Conservation (phyloP, 1,140 invertebrate genomes). For the Hormaphis cornu region DNA sequence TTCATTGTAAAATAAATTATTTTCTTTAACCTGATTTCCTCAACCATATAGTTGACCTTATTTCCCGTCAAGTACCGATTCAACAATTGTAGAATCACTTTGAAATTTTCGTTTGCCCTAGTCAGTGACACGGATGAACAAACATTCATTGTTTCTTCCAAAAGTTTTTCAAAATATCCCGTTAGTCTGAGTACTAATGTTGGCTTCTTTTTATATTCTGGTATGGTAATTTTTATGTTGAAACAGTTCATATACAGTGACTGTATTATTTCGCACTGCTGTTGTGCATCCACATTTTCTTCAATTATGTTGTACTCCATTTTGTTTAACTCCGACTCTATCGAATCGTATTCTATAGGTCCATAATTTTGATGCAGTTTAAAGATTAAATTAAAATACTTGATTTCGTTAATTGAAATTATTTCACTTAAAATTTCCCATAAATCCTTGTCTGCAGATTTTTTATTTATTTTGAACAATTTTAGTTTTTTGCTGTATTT, state of each 20-base stretch:
- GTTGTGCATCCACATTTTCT: too few relatives aligned
- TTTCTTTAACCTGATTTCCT: neutral
- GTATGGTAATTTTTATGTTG: too few relatives aligned
- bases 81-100: neutral
- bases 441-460: neutral
- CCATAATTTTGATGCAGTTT: neutral
- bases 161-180: too few relatives aligned
- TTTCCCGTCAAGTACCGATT: neutral
- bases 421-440: neutral
- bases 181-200: too few relatives aligned
- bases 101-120: too few relatives aligned
- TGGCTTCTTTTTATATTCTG: too few relatives aligned
- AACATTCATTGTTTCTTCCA: too few relatives aligned
- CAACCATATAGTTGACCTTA: neutral
- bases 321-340: neutral
- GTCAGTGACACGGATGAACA: too few relatives aligned
- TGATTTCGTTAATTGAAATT: neutral
- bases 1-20: neutral
- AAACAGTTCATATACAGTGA: neutral
- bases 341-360: neutral
- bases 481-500: neutral
- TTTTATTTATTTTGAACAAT: neutral
- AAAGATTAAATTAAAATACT: neutral
- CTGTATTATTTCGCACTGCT: neutral
- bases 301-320: neutral